Conservation (phyloP, 2,888 invertebrate species). For the Polyommatus icarus region DNA sequence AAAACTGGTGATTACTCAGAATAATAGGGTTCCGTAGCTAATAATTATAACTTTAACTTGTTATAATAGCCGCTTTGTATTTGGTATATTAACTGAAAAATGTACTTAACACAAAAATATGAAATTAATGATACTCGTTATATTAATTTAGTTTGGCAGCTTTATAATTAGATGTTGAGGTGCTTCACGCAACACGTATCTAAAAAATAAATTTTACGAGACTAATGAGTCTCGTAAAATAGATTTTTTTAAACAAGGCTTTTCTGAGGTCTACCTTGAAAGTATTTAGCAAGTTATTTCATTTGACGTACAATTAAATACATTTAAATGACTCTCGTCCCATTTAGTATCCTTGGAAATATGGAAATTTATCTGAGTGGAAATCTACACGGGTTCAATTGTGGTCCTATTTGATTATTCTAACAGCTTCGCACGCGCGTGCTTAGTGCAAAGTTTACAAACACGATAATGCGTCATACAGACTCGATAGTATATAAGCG, state of each 20-base stretch:
- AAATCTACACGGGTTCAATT: conserved; percentile 6
- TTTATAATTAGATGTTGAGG: too few relatives aligned
- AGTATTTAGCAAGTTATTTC: too few relatives aligned
- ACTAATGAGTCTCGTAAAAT: too few relatives aligned
- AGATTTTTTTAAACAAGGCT: too few relatives aligned
- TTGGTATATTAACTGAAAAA: not conserved
- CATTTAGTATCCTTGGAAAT: not conserved
- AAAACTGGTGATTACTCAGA: not conserved
- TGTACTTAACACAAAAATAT: too few relatives aligned
- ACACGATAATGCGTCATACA: conserved; percentile 45
- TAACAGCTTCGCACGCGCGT: conserved; percentile 54
- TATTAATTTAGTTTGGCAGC: too few relatives aligned
- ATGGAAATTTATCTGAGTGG: conserved; percentile 5
- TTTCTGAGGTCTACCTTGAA: too few relatives aligned
- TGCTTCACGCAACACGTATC: too few relatives aligned
- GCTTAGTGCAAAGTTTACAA: conserved; percentile 62
- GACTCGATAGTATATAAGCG: conserved; percentile 46
- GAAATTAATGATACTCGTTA: too few relatives aligned
- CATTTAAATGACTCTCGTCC: not conserved
- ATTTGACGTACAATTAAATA: not conserved
- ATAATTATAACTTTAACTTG: too few relatives aligned
- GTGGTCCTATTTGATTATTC: conserved; percentile 34
- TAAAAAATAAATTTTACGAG: too few relatives aligned
- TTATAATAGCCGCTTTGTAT: not conserved
- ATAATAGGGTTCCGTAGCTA: too few relatives aligned